Base-by-base conservation (phyloP, 2,797 vertebrate species). In the Heliangelus exortis region DNA sequence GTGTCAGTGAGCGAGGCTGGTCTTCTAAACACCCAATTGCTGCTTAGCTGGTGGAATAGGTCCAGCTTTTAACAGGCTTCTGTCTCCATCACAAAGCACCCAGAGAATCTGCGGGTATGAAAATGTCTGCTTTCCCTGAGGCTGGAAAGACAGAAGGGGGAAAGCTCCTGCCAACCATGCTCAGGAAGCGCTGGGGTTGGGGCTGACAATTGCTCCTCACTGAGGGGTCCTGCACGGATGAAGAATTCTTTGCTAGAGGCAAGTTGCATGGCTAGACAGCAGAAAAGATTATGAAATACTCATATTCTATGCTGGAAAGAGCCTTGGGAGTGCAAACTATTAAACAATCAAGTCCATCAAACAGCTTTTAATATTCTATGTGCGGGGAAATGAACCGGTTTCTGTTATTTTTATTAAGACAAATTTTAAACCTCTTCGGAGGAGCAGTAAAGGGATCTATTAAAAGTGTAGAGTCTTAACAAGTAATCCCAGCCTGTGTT, bases 161-260 rank as follows among this genome's bases (percentile, higher is more conserved):
- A 77, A 77, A 53, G 59, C 55, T 26, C 2, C 1, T 91, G 79
- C 91, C 93, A 89, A 22, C n/a, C 6, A 0, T 0, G 2, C 89
- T 87, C 41, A 81, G 73, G 47, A 55, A 25, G 4, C 9, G 0
- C 45, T 1, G 57, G 74, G 80, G 8, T 10, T 15, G 12, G 81
- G 89, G 62, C 2, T 86, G 91, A 67, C 82, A 88, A 53, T 1
- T 9, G 73, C 82, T 8, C 84, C 9, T 55, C 55, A 0, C 12
- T 13, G 3, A 12, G 69, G 90, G 82, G 82, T 3, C 15, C 51
- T 4, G 1, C 0, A 3, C 0, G 1, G 69, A 67, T 67, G 41
- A 21, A n/a, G 59, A 92, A 50, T 69, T 75, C 82, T 83, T 89
- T 82, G 91, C 92, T 92, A 31, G 59, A 91, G 92, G 95, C 91